Evolutionary conservation across 2,113 vertebrate genomes (phyloP).

Genomic region (Corythornis cristatus): DNA sequence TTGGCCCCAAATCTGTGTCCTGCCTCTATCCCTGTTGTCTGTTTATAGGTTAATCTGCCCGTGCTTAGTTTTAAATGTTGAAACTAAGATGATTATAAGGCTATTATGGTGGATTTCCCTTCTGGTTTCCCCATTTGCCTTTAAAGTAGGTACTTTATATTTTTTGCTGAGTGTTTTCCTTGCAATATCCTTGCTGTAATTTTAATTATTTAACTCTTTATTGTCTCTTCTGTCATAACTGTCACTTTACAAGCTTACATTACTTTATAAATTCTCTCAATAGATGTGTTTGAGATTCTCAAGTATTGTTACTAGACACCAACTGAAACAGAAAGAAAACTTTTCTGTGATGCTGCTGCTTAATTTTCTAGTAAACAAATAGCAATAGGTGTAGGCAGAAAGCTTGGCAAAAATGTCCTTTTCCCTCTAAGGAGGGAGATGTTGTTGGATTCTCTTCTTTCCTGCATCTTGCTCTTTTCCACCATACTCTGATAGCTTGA

Average conservation of each 20-base stretch:
- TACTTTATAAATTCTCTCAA: neutral
- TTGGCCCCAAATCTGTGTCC: neutral
- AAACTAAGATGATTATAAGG: constrained; percentile 58
- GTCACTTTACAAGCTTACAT: neutral
- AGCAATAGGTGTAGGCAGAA: neutral
- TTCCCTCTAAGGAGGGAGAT: neutral
- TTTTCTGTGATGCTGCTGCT: neutral
- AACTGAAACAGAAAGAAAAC: neutral
- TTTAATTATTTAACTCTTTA: neutral
- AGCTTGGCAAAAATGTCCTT: neutral
- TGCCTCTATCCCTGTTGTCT: neutral
- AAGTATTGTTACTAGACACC: neutral
- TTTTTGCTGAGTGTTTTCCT: neutral
- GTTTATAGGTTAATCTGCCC: constrained; percentile 46
- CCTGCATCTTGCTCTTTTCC: neutral
- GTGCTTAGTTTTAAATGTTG: constrained; percentile 41
- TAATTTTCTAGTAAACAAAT: neutral
- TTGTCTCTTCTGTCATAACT: neutral
- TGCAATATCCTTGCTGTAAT: neutral
- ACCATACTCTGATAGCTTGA: neutral
- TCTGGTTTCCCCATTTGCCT: neutral
- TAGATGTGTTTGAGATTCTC: neutral
- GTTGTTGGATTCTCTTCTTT: neutral
- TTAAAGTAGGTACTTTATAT: neutral
- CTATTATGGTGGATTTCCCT: constrained; percentile 30